Evolutionary conservation across 2,113 vertebrate genomes (phyloP), one percentile per base, ranked within the genome.

Genomic region (Galbula dea): DNA sequence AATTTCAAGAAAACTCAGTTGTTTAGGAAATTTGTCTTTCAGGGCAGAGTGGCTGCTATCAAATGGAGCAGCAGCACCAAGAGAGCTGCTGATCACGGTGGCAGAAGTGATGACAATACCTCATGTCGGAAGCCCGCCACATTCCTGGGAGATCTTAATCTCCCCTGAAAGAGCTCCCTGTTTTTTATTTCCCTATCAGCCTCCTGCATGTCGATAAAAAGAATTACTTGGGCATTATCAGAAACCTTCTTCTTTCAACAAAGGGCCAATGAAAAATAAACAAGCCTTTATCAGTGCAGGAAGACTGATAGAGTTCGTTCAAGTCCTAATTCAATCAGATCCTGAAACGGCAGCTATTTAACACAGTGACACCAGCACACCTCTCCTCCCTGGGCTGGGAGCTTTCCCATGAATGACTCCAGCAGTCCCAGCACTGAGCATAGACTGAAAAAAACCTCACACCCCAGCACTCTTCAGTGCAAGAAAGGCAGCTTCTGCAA

Each of bases 181-280:
- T 63, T 96, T 97, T 97, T 97, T 96, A 97, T 97, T 97, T 98
- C 97, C 92, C 36, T 97, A 97, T 97, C 96, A 95, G 95, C 95
- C 91, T 94, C 85, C 46, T 13, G n/a, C 85, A 93, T 65, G 95
- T 89, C 96, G 97, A 98, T 98, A 98, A 97, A 96, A 96, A 97
- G 96, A 98, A 98, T 98, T 95, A 97, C 97, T 97, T 90, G 90
- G 94, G 96, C 91, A 96, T 97, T 98, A 98, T 98, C 97, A 97
- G 96, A 96, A 97, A 96, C 81, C 45, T 52, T 69, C 97, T 97
- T 94, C 97, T 97, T 97, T 93, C 97, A 94, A 94, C 92, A 97
- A 97, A 97, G 88, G 89, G 94, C 91, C 80, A 82, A 86, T 89
- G 95, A 95, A 95, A 97, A 96, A 97, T 96, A 97, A 98, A 98